These are phyloP conservation scores for Lepidochrysops patricia DNA, from an alignment of 2,888 invertebrate species.

Conservation along the genomic window DNA sequence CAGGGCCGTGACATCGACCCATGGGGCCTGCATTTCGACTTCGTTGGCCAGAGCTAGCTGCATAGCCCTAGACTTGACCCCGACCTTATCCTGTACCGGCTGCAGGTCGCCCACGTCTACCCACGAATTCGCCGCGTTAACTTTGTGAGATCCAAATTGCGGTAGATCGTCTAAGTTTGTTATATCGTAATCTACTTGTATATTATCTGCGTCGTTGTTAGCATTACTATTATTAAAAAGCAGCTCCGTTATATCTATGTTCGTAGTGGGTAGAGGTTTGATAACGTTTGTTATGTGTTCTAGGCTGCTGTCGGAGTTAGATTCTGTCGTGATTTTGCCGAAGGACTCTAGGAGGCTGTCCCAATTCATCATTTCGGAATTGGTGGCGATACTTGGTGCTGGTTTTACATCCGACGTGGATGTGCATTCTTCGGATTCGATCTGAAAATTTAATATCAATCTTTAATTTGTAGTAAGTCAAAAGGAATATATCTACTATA, in stretches of 20 bases:
- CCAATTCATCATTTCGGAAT: conserved; percentile 58
- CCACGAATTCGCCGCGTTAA: conserved; percentile 42
- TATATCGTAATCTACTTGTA: conserved; percentile 52
- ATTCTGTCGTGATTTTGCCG: conserved; percentile 60
- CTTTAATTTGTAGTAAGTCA: not conserved
- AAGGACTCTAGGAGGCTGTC: conserved; percentile 63
- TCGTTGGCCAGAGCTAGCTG: conserved; percentile 84
- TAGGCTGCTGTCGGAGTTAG: conserved; percentile 56
- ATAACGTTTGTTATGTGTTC: conserved; percentile 46
- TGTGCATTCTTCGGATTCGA: not conserved
- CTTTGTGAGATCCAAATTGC: conserved; percentile 42
- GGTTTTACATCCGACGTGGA: conserved; percentile 28
- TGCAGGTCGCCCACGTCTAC: conserved; percentile 42
- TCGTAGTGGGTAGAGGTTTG: conserved; percentile 35
- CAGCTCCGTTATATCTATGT: conserved; percentile 57
- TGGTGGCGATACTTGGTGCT: conserved; percentile 29
- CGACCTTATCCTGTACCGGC: conserved; percentile 36
- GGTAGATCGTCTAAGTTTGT: conserved; percentile 44
- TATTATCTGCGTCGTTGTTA: conserved; percentile 32
- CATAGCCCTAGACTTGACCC: conserved; percentile 71
- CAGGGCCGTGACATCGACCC: conserved; percentile 82
- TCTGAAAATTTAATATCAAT: not conserved
- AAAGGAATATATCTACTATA: no score
- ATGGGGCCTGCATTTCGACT: conserved; percentile 82
- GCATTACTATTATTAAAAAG: conserved; percentile 49